phyloP scores from a whole-genome alignment of 2,888 invertebrate genomes.

The Enchytraeus crypticus region DNA sequence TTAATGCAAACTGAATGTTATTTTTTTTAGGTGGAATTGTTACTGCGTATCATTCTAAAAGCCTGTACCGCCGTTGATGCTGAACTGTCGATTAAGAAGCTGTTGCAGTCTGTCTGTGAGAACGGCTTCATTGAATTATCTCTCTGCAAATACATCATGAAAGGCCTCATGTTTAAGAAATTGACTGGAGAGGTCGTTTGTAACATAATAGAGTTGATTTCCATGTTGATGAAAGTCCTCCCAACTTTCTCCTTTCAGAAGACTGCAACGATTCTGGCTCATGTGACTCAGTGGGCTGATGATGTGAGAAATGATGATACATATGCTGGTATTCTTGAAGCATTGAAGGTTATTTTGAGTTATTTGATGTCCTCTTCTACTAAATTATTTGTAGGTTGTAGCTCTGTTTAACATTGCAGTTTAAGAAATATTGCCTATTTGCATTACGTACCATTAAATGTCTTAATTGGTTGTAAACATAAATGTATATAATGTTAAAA shows the following conservation, averaged over 20 bases:
- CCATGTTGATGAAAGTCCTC: neutral
- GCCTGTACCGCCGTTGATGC: neutral
- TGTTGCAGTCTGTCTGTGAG: neutral
- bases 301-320: neutral
- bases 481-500: too few relatives aligned
- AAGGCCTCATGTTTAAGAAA: neutral
- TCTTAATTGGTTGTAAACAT: too few relatives aligned
- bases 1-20: too few relatives aligned
- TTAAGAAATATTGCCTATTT: too few relatives aligned
- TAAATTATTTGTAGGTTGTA: too few relatives aligned
- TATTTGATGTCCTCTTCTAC: too few relatives aligned
- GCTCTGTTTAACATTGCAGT: too few relatives aligned
- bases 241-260: neutral
- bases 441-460: too few relatives aligned
- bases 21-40: slow-evolving; percentile 1
- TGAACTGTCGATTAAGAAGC: neutral
- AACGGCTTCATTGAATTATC: slow-evolving; percentile 1
- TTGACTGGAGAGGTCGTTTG: neutral
- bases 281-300: neutral
- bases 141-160: neutral
- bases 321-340: neutral
- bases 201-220: neutral
- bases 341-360: too few relatives aligned
- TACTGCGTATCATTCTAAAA: neutral
- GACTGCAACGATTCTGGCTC: neutral